Base-by-base conservation (phyloP, 2,888 invertebrate species). In the Drosophila aldrichi region DNA sequence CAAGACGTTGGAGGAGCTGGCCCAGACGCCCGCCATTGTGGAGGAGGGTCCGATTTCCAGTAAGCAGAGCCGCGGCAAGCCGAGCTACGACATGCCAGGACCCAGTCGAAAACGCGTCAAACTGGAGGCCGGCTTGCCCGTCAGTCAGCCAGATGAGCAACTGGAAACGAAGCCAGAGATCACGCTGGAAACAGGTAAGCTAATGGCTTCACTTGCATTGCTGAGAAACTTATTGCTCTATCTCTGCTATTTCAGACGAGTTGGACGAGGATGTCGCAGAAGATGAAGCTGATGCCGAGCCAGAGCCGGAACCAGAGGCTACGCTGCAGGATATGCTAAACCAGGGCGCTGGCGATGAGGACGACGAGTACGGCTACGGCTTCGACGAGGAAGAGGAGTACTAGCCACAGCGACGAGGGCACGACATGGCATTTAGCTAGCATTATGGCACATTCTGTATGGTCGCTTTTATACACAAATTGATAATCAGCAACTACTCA, bases 361-460 rank as follows among this genome's bases (percentile, higher is more conserved):
- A 95, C 34, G 95, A 95, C 25, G 95, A 95, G 54, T 96, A 95
- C 78, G 95, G 94, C 60, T 96, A 95, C 79, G 95, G 94, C 46
- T 95, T 95, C 74, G 96, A 96, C 62, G 96, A 96, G 72, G 96
- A 96, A 64, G 95, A 94, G 85, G 95, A 94, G 90, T 94, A 93
- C 62, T 84, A 85, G 32, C 14, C 16, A 41, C 14, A 40, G 41
- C n/a, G 5, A 12, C 18, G 12, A 49, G n/a, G 10, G 48, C 58
- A 44, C 10, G 5, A 6, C 58, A 48, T 65, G 14, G 52, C 58
- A 71, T 60, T 57, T 61, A 63, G 49, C 12, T 51, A 63, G 46
- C 12, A 55, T 54, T 56, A 22, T 16, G 3, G 40, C 25, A 62
- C 60, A 62, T 59, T 66, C 46, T 61, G 10, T 40, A 41, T 25